Evolutionary conservation across 2,113 vertebrate genomes (phyloP).

Genomic region (Theropithecus gelada): DNA sequence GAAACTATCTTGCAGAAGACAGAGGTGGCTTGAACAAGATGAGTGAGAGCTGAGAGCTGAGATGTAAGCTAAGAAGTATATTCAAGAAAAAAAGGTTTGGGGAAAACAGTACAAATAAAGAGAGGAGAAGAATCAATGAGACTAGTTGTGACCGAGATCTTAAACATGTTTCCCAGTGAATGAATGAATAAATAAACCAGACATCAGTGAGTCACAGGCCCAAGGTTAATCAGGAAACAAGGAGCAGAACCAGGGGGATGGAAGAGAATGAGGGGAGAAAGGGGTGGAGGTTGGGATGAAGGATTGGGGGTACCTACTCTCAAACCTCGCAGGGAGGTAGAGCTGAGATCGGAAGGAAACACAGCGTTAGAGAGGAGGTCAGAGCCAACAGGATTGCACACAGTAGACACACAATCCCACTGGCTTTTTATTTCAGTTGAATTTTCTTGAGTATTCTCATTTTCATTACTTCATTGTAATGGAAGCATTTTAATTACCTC

Average conservation of each 20-base stretch:
- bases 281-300: neutral
- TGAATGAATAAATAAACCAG: neutral
- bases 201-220: neutral
- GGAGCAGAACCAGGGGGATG: neutral
- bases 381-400: fast-evolving
- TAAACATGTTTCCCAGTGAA: neutral
- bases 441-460: neutral
- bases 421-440: neutral
- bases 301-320: too few species aligned
- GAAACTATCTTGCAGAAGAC: neutral
- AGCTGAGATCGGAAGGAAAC: neutral
- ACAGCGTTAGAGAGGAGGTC: neutral
- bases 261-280: neutral
- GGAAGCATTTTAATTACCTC: slow-evolving; percentile 80
- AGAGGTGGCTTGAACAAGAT: neutral
- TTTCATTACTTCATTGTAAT: neutral
- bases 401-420: fast-evolving
- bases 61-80: neutral
- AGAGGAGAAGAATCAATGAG: neutral
- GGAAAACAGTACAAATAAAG: neutral
- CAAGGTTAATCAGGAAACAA: neutral
- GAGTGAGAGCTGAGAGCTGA: neutral
- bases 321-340: neutral
- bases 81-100: neutral
- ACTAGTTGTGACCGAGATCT: neutral